Evolutionary conservation across 1,140 invertebrate genomes (phyloP), one percentile per base, ranked within the genome.

Genomic region (Metaphire vulgaris): DNA sequence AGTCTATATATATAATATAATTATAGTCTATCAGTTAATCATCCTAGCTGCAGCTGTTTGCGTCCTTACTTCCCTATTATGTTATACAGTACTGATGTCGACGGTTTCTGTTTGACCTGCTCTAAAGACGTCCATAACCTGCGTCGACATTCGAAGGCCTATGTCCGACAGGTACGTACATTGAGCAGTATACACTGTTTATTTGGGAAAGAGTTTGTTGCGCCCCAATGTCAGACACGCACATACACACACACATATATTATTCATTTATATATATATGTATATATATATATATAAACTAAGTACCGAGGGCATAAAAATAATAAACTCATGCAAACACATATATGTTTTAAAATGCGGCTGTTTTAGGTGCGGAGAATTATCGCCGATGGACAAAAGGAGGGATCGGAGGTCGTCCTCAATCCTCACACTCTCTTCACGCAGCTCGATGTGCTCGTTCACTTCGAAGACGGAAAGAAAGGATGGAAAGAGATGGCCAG

Each of bases 401-500:
- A n/a, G n/a, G n/a, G n/a, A 65, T 14, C 56, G 56, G 14, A 14
- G 14, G 14, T 65, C 14, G 14, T 65, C 14, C 56, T 15, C 56
- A 65, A 65, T 26, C 14, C 31, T 33, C 69, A 71, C 28, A 32
- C 28, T n/a, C 69, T 77, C 15, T 77, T 77, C 73, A 76, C 74
- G 21, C 76, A 77, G 66, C 28, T 77, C 64, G 67, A 77, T 64
- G 64, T 68, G n/a, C 67, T 77, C 21, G 74, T 72, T 72, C 76
- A 77, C 28, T 77, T 77, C 64, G 33, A 69, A 15, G 76, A 75
- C 32, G 76, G 72, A 0, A 56, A 56, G 1, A 34, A 56, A 26
- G 76, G 70, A 2, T 77, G 76, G 76, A 77, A 77, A 56, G 76
- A 77, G 33, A 26, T 28, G 29, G 33, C 72, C 28, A 41, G 72